A percentile compares a stretch with the other conserved stretches of the same genome.
phyloP scores from a whole-genome alignment of 2,888 invertebrate species.

The Microdon myrmicae region DNA sequence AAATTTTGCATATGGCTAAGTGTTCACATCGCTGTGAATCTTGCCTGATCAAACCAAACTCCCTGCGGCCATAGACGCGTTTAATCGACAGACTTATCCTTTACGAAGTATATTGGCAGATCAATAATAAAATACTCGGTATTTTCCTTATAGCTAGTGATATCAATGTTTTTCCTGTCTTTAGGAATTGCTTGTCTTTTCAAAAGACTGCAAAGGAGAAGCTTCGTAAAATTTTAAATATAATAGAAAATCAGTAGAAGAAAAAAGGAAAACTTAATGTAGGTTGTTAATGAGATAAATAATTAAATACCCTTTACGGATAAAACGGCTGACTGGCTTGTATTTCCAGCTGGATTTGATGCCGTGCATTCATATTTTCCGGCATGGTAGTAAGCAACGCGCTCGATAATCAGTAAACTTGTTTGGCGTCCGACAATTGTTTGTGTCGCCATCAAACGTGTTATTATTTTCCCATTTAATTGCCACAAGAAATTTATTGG shows the following conservation, averaged over 20 bases:
- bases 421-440: constrained; percentile 64
- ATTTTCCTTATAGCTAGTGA: too few species aligned
- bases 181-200: neutral
- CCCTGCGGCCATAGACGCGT: too few species aligned
- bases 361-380: constrained; percentile 73
- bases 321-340: constrained; percentile 69
- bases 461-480: constrained; percentile 56
- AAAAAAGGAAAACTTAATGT: constrained; percentile 4
- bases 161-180: neutral
- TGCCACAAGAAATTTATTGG: constrained; percentile 75
- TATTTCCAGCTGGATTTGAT: constrained; percentile 70
- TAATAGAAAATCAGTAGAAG: neutral
- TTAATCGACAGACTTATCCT: too few species aligned
- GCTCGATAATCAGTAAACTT: constrained; percentile 73
- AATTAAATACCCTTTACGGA: constrained; percentile 71
- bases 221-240: too few species aligned
- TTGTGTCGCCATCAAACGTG: constrained; percentile 58
- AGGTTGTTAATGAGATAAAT: constrained; percentile 6
- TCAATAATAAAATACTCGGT: too few species aligned
- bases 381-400: constrained; percentile 72
- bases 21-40: too few species aligned
- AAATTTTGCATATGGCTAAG: too few species aligned
- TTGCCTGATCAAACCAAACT: too few species aligned
- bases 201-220: constrained; percentile 3
- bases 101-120: too few species aligned